Evolutionary conservation across 2,113 vertebrate genomes (phyloP).

Genomic region (Poeciliopsis occidentalis): DNA sequence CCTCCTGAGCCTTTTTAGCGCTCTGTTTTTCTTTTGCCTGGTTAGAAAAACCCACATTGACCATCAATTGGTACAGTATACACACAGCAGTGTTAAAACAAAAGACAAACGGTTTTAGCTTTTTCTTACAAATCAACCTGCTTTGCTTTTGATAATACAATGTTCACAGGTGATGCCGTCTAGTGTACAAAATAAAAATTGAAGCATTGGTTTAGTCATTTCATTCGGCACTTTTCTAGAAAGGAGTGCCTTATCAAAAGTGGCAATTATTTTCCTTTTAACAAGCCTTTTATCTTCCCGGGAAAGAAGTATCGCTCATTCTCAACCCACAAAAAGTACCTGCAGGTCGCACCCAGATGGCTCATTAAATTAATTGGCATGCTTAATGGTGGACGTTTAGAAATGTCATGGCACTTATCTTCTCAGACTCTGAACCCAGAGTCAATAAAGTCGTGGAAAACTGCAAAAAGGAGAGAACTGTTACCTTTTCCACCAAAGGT

Average conservation of each 20-base stretch:
- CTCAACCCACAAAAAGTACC: neutral
- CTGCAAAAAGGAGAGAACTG: neutral
- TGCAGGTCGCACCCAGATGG: neutral
- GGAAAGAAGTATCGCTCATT: constrained; percentile 1
- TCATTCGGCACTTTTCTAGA: neutral
- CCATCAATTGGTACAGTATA: neutral
- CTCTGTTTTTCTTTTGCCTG: constrained; percentile 98
- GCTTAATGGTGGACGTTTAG: neutral
- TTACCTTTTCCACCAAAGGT: constrained; percentile 96
- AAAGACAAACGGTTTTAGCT: neutral
- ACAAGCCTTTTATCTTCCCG: too few relatives aligned
- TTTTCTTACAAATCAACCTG: neutral
- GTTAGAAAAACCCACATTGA: constrained; percentile 13
- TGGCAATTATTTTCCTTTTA: too few relatives aligned
- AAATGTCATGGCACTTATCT: constrained; percentile 12
- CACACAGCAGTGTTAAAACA: neutral
- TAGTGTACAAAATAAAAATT: constrained; percentile 35
- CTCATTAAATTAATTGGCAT: constrained; percentile 2
- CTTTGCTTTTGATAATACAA: neutral
- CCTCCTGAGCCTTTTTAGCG: constrained; percentile 95
- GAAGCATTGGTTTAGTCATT: neutral
- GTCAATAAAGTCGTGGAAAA: constrained; percentile 1
- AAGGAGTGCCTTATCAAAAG: too few relatives aligned
- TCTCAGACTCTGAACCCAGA: neutral
- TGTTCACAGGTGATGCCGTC: constrained; percentile 28